Conservation (phyloP, 2,113 vertebrate species). For the Sinosuthora webbiana region DNA sequence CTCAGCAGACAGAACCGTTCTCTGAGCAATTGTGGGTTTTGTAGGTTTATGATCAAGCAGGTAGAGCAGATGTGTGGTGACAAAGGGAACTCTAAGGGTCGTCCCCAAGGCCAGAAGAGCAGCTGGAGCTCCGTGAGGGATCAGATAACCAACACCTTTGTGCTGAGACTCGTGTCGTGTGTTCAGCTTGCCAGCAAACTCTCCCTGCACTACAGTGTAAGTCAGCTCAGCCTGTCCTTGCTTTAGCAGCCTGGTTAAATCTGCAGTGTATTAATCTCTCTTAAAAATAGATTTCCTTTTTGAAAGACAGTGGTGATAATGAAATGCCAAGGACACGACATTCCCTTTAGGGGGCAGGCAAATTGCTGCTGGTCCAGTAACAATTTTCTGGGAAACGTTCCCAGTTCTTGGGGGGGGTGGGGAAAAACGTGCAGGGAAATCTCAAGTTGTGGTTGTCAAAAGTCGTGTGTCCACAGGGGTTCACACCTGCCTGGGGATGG, state of each 20-base stretch:
- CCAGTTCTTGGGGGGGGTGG: too few species aligned
- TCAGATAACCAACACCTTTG: conserved; percentile 72
- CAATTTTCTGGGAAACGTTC: not conserved
- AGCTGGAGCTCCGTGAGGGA: conserved; percentile 69
- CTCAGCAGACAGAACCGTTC: not conserved
- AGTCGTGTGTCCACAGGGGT: accelerated
- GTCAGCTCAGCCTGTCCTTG: not conserved
- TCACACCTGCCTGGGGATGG: not conserved
- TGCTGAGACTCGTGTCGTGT: conserved; percentile 83
- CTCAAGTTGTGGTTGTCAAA: accelerated
- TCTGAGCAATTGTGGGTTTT: not conserved
- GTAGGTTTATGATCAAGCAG: conserved; percentile 88
- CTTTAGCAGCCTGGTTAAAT: not conserved
- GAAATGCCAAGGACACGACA: not conserved
- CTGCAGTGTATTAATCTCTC: not conserved
- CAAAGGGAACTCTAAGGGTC: not conserved
- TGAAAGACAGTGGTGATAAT: not conserved
- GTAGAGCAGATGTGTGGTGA: conserved; percentile 63
- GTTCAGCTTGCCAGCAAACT: conserved; percentile 93
- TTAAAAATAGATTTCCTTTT: not conserved
- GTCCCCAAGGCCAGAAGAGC: not conserved
- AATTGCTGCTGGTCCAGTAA: not conserved
- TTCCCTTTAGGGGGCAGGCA: not conserved
- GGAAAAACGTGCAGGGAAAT: not conserved
- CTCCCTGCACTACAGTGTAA: conserved; percentile 81